Evolutionary conservation across 2,888 invertebrate species (phyloP), one percentile per base, ranked within the genome.

Genomic region (Norana najaformis): DNA sequence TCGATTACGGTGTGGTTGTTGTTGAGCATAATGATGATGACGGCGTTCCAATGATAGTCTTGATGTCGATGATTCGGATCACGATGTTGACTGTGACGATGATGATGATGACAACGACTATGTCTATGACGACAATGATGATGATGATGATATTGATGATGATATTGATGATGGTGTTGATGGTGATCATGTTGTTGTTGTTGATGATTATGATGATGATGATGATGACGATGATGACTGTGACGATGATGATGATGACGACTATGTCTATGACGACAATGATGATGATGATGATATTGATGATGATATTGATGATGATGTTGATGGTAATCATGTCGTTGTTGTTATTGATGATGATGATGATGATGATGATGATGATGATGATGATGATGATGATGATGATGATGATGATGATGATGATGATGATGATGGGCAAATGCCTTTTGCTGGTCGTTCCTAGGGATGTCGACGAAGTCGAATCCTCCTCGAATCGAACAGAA

Each of bases 281-380:
- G 88, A 53, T 13, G 88, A 18, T 88, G 88, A 88, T 47, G n/a
- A 85, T 69, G 38, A 85, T 36, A 16, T 82, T 88, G 41, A 69
- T 82, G 83, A 82, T 90, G 38, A 39, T 90, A 34, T 18, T 82
- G 82, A 88, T 88, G 38, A 37, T 34, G 85, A 37, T 34, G 36
- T 36, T 35, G 38, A 36, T 89, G 36, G 53, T n/a, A 34, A 83
- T 83, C n/a, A 83, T 38, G 39, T 83, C 83, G 83, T 83, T 89
- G 83, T 37, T 89, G 34, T 83, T 83, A 83, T 83, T 53, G 69
- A 89, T 69, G 89, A 89, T 53, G 89, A 89, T 36, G 89, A 89
- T 35, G 89, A 89, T 69, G 89, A 53, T 34, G 89, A 89, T 69
- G 69, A 69, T 20, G 89, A 89, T 20, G 53, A 89, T 4, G 89